Conservation (phyloP, 2,888 invertebrate species). For the Thereva nobilitata region DNA sequence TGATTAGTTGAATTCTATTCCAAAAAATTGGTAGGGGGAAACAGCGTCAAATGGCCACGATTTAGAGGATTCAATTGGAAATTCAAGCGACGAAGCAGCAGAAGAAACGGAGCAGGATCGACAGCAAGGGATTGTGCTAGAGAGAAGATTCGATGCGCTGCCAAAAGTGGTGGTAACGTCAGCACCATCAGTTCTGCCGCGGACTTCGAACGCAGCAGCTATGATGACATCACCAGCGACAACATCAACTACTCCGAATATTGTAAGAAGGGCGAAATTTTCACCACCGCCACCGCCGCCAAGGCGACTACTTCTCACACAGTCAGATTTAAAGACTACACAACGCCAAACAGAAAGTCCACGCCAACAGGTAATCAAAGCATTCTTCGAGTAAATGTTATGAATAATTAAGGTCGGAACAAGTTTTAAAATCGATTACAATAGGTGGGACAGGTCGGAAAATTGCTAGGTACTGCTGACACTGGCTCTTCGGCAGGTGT, state of each 20-base stretch:
- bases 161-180: constrained; percentile 23
- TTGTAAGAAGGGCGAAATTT: constrained; percentile 44
- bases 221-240: constrained; percentile 16
- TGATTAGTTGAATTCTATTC: constrained; percentile 60
- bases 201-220: constrained; percentile 6
- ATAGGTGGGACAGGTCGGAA: constrained; percentile 49
- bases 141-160: constrained; percentile 20
- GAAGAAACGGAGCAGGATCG: constrained; percentile 34
- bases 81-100: constrained; percentile 54
- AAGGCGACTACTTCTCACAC: constrained; percentile 54
- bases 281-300: constrained; percentile 55
- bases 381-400: constrained; percentile 41
- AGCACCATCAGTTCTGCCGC: not conserved
- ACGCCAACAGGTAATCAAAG: not conserved
- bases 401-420: constrained; percentile 41
- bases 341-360: constrained; percentile 23
- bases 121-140: not conserved
- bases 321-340: constrained; percentile 31
- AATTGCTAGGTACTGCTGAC: constrained; percentile 59
- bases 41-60: constrained; percentile 60
- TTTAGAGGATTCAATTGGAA: constrained; percentile 59
- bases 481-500: constrained; percentile 59
- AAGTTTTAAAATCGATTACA: not conserved
- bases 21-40: constrained; percentile 61
- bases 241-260: constrained; percentile 43